These are phyloP conservation scores for Drosophila meridiana DNA, from an alignment of 2,888 invertebrate genomes.

Conservation along the genomic window DNA sequence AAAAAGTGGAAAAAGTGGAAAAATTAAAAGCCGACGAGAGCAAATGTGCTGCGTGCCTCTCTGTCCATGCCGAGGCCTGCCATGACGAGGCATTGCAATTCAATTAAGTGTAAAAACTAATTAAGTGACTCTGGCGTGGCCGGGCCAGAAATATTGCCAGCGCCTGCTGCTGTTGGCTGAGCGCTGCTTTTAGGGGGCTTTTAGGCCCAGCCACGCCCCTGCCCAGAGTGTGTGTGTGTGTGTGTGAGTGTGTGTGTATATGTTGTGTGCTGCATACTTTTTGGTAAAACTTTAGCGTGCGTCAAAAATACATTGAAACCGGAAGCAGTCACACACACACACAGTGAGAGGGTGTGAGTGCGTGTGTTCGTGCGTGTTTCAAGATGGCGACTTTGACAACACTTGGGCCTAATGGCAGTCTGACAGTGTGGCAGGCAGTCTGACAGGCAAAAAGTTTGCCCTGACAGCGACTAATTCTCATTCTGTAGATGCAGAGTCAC, in stretches of 20 bases:
- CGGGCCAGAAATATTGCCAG: slow-evolving; percentile 8
- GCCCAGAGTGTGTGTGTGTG: slow-evolving; percentile 5
- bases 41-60: slow-evolving; percentile 44
- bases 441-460: slow-evolving; percentile 52
- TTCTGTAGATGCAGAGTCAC: slow-evolving; percentile 48
- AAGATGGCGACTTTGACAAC: slow-evolving; percentile 77
- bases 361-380: slow-evolving; percentile 60
- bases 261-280: slow-evolving; percentile 61
- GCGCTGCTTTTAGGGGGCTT: slow-evolving; percentile 34
- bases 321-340: slow-evolving; percentile 42
- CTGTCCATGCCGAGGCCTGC: slow-evolving; percentile 31
- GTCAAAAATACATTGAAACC: slow-evolving; percentile 67
- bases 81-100: slow-evolving; percentile 73
- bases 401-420: slow-evolving; percentile 72
- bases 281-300: slow-evolving; percentile 71
- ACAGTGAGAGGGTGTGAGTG: background rate
- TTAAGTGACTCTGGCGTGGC: slow-evolving; percentile 66
- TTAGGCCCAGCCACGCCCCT: slow-evolving; percentile 23
- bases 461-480: slow-evolving; percentile 69
- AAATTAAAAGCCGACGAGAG: slow-evolving; percentile 7
- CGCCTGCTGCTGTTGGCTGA: slow-evolving; percentile 7
- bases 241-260: slow-evolving; percentile 20
- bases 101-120: slow-evolving; percentile 82
- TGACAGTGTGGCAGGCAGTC: slow-evolving; percentile 51
- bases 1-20: slow-evolving; percentile 1